Conservation (phyloP, 2,113 vertebrate genomes). For the Prionailurus bengalensis region DNA sequence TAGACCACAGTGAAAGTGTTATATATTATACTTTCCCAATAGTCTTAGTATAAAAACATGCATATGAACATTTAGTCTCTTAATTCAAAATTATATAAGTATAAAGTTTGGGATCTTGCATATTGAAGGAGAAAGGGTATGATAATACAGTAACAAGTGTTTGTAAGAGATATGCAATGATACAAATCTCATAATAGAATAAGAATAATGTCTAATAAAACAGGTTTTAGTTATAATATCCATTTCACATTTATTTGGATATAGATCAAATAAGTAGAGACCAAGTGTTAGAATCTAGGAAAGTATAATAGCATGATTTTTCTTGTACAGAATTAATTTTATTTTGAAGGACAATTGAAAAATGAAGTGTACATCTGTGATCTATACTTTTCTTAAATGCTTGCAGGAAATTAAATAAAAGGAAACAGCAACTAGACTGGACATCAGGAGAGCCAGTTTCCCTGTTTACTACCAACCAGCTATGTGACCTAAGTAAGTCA, state of each 20-base stretch:
- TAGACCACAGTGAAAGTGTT: neutral
- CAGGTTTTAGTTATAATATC: slow-evolving; percentile 57
- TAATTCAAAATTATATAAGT: neutral
- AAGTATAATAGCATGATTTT: slow-evolving; percentile 23
- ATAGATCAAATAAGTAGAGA: slow-evolving; percentile 66
- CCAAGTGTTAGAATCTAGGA: neutral
- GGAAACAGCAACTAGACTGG: neutral
- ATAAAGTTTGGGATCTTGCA: neutral
- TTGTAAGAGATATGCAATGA: neutral
- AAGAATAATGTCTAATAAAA: slow-evolving; percentile 29
- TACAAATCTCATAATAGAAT: rapidly evolving
- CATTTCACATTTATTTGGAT: slow-evolving; percentile 53
- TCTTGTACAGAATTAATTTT: slow-evolving; percentile 52
- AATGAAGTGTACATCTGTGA: slow-evolving; percentile 5
- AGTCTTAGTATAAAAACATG: neutral
- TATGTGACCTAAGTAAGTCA: neutral
- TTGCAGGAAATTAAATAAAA: neutral
- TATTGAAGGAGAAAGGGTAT: neutral
- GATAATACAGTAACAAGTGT: neutral
- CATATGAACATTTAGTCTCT: neutral
- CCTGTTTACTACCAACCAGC: neutral
- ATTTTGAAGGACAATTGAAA: slow-evolving; percentile 58
- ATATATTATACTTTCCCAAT: neutral
- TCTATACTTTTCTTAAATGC: neutral
- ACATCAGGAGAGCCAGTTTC: neutral